Conservation (phyloP, 2,797 vertebrate genomes). For the Enteromius treurensis region DNA sequence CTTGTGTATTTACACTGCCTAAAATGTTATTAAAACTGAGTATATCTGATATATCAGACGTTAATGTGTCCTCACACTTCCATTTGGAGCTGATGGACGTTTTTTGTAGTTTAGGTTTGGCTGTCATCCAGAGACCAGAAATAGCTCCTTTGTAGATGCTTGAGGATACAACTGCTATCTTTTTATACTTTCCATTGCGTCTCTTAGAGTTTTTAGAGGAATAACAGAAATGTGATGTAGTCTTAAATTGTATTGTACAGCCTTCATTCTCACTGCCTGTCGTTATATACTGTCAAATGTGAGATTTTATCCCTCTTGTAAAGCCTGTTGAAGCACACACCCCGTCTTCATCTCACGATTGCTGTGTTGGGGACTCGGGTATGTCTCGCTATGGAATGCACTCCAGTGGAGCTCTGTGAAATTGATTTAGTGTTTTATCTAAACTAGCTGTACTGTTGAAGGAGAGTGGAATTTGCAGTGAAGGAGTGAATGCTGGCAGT, state of each 20-base stretch:
- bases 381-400: slow-evolving; percentile 47
- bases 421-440: slow-evolving; percentile 46
- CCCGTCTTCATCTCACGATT: slow-evolving; percentile 40
- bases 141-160: slow-evolving; percentile 57
- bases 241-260: slow-evolving; percentile 21
- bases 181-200: slow-evolving; percentile 60
- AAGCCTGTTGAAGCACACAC: slow-evolving; percentile 48
- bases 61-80: slow-evolving; percentile 45
- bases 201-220: slow-evolving; percentile 37
- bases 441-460: slow-evolving; percentile 1
- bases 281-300: slow-evolving; percentile 48
- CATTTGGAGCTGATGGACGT: slow-evolving; percentile 32
- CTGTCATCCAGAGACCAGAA: slow-evolving; percentile 62
- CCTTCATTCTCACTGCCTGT: slow-evolving; percentile 28
- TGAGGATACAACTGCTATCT: slow-evolving; percentile 57
- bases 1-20: slow-evolving; percentile 36
- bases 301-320: slow-evolving; percentile 50
- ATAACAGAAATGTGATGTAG: slow-evolving; percentile 29
- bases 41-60: slow-evolving; percentile 20
- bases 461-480: slow-evolving; percentile 31
- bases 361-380: slow-evolving; percentile 25
- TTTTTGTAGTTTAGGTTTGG: slow-evolving; percentile 44
- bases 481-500: slow-evolving; percentile 12
- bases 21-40: slow-evolving; percentile 33
- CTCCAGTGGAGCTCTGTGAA: slow-evolving; percentile 43